Conservation (phyloP, 2,113 vertebrate species). For the Anas platyrhynchos region DNA sequence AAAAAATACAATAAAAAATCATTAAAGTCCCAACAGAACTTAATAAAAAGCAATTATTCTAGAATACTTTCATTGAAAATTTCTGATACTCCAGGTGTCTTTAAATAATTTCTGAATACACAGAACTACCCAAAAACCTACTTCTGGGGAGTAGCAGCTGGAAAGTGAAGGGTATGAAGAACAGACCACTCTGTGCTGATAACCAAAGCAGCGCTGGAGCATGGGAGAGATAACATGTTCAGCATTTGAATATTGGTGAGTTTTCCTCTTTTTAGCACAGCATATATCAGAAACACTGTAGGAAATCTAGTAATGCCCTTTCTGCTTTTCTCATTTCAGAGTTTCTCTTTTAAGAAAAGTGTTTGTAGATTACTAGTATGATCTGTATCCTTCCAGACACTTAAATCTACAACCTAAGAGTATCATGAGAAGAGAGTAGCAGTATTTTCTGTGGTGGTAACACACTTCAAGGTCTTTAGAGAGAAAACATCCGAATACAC, state of each 20-base stretch:
- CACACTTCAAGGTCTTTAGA: background rate
- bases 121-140: background rate
- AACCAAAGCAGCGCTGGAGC: background rate
- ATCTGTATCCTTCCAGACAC: background rate
- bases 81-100: background rate
- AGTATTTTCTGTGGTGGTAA: background rate
- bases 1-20: background rate
- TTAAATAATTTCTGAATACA: background rate
- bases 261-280: background rate
- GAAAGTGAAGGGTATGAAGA: background rate
- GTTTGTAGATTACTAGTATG: background rate
- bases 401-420: background rate
- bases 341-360: background rate
- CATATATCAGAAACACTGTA: background rate
- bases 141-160: background rate
- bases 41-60: background rate
- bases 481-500: background rate
- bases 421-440: background rate
- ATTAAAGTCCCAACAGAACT: background rate
- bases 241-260: background rate
- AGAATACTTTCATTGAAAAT: background rate
- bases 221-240: background rate
- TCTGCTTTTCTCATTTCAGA: background rate
- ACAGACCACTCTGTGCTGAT: background rate
- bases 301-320: background rate